Evolutionary conservation across 2,113 vertebrate genomes (phyloP), one percentile per base, ranked within the genome.

Genomic region (Puntigrus tetrazona): DNA sequence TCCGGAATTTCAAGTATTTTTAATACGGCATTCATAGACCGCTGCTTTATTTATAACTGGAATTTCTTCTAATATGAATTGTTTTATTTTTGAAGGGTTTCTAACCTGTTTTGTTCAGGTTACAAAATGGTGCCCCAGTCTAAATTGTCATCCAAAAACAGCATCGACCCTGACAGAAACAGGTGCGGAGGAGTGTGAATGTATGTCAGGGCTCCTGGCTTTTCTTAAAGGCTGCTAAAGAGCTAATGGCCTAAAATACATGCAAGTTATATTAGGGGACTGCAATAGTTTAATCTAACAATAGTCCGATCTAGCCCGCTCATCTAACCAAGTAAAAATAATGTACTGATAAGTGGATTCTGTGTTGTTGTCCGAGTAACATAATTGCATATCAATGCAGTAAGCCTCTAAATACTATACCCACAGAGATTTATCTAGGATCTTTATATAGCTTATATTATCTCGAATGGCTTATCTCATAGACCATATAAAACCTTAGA

Each of bases 91-190:
- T 14, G 25, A n/a, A 43, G 13, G 38, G 11, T 25, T 10, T 41
- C n/a, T n/a, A n/a, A n/a, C n/a, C n/a, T n/a, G n/a, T n/a, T n/a
- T 75, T 75, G 29, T 55, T 52, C 8, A 77, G 20, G 5, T 3
- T 57, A 34, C 6, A 78, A 78, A 25, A 16, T 76, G 31, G 13
- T 25, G 18, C 0, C 22, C 8, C 16, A 7, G 22, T 25, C 52
- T 8, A 29, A 61, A 38, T 41, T 11, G 29, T 57, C 34, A 13
- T 78, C 22, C n/a, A 43, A 61, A 61, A 61, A 61, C 77, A 78
- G n/a, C 55, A 14, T 41, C 43, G 55, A 63, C 36, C 77, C 77
- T 78, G 55, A 43, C n/a, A 63, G n/a, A 41, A 78, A 61, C 34
- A 63, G 77, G 55, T 78, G 55, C 29, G 14, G 36, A 27, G 22